These are phyloP conservation scores for Sebastes baramenuke DNA, from an alignment of 2,797 vertebrate genomes.

Conservation along the genomic window DNA sequence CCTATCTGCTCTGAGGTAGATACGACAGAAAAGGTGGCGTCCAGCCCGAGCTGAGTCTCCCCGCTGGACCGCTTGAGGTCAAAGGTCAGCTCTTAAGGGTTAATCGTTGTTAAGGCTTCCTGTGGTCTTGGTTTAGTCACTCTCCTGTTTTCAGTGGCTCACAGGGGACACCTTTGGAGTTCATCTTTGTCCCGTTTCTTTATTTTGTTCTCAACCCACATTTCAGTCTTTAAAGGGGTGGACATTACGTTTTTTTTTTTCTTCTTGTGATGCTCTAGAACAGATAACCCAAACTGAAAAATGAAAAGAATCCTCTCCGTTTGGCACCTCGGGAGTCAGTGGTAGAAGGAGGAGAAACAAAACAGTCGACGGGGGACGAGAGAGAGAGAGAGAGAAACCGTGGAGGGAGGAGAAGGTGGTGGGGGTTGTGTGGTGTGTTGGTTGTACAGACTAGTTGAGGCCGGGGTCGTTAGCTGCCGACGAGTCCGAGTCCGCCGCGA, in stretches of 20 bases:
- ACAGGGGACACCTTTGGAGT: slow-evolving; percentile 35
- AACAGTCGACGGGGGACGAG: slow-evolving; percentile 26
- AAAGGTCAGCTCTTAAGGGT: slow-evolving; percentile 74
- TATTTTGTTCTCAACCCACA: slow-evolving; percentile 47
- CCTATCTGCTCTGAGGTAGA: slow-evolving; percentile 77
- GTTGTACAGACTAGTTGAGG: slow-evolving; percentile 81
- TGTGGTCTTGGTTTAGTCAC: slow-evolving; percentile 75
- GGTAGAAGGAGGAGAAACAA: slow-evolving; percentile 41
- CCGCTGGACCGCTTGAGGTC: slow-evolving; percentile 41
- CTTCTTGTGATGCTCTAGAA: slow-evolving; percentile 29
- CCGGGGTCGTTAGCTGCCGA: slow-evolving; percentile 82
- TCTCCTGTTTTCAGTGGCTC: slow-evolving; percentile 52
- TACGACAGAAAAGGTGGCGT: slow-evolving; percentile 72
- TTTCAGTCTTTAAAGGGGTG: slow-evolving; percentile 55
- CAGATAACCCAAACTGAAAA: slow-evolving; percentile 42
- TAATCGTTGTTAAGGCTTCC: slow-evolving; percentile 88
- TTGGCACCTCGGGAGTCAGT: slow-evolving; percentile 88
- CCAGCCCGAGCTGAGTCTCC: slow-evolving; percentile 64
- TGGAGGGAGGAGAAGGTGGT: neutral
- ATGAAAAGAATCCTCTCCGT: slow-evolving; percentile 75
- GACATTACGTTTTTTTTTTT: neutral
- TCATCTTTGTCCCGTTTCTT: slow-evolving; percentile 25
- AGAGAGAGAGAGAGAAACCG: slow-evolving; percentile 1
- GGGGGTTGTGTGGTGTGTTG: slow-evolving; percentile 11
- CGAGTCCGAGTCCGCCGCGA: slow-evolving; percentile 82